Conservation (phyloP, 2,888 invertebrate genomes). For the Drosophila sordidula region DNA sequence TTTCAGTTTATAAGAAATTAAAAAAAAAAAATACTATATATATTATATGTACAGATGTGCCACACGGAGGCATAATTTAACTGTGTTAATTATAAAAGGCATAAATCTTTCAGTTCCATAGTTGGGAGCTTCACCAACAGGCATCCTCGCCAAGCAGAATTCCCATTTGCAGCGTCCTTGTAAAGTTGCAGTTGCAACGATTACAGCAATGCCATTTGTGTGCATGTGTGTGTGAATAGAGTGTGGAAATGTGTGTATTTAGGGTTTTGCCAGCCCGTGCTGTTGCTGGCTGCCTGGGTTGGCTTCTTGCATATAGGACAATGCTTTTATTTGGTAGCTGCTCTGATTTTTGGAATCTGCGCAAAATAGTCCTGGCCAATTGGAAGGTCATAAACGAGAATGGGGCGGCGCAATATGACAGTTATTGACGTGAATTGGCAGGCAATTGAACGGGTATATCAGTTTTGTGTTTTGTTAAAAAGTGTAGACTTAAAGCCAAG, state of each 20-base stretch:
- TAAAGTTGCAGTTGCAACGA: slow-evolving; percentile 25
- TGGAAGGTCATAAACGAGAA: slow-evolving; percentile 12
- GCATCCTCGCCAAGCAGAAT: slow-evolving; percentile 18
- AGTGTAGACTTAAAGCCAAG: too few species aligned
- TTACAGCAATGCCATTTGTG: slow-evolving; percentile 31
- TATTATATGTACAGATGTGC: too few species aligned
- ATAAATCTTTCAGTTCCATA: neutral
- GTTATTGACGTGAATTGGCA: neutral
- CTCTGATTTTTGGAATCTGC: slow-evolving; percentile 43
- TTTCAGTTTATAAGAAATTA: too few species aligned
- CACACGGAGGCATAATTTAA: neutral
- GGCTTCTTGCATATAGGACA: slow-evolving; percentile 8
- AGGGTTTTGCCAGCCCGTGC: slow-evolving; percentile 28
- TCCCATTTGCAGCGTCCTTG: slow-evolving; percentile 16
- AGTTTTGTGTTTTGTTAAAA: too few species aligned
- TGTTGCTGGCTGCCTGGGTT: neutral
- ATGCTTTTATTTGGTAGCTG: slow-evolving; percentile 32
- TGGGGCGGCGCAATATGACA: neutral
- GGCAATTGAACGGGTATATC: too few species aligned
- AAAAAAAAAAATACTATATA: too few species aligned
- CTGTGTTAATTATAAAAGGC: neutral
- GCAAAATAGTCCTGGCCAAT: slow-evolving; percentile 34
- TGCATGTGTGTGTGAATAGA: slow-evolving; percentile 13
- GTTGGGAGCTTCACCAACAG: neutral
- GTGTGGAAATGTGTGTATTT: slow-evolving; percentile 14